A percentile compares a stretch with the other conserved stretches of the same genome.
Evolutionary conservation across 2,888 invertebrate species (phyloP).

Genomic region (Plemyria rubiginata): DNA sequence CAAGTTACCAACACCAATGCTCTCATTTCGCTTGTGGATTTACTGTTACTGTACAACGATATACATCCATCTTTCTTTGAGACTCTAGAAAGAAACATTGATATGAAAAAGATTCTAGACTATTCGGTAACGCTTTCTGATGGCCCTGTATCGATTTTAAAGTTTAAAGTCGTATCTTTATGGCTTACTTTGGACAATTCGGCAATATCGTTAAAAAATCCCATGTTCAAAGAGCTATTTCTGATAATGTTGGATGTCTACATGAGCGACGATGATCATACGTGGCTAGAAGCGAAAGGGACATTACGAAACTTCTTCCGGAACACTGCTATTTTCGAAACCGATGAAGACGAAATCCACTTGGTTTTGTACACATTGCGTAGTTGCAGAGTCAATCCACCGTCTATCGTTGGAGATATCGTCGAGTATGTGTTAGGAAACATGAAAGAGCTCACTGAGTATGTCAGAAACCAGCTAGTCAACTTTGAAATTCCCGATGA

Average conservation of each 20-base stretch:
- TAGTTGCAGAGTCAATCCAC: slow-evolving; percentile 63
- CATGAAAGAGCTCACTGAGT: slow-evolving; percentile 60
- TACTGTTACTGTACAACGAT: slow-evolving; percentile 73
- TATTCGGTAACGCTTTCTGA: slow-evolving; percentile 60
- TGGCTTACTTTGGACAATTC: slow-evolving; percentile 78
- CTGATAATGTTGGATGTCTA: slow-evolving; percentile 85
- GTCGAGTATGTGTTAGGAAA: slow-evolving; percentile 70
- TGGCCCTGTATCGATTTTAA: slow-evolving; percentile 63
- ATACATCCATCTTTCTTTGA: slow-evolving; percentile 75
- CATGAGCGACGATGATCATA: slow-evolving; percentile 62
- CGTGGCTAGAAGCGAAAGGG: slow-evolving; percentile 81
- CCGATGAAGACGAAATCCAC: slow-evolving; percentile 87
- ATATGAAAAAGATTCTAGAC: slow-evolving; percentile 73
- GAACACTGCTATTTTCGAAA: slow-evolving; percentile 87
- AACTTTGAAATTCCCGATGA: slow-evolving; percentile 71
- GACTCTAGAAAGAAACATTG: slow-evolving; percentile 72
- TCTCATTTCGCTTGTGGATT: slow-evolving; percentile 66
- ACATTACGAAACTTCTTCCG: slow-evolving; percentile 85
- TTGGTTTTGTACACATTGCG: slow-evolving; percentile 86
- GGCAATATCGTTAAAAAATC: slow-evolving; percentile 78
- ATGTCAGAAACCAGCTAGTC: slow-evolving; percentile 65
- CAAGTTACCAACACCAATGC: slow-evolving; percentile 62
- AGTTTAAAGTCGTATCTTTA: slow-evolving; percentile 77
- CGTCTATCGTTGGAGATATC: slow-evolving; percentile 66
- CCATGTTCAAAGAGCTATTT: slow-evolving; percentile 83